Conservation (phyloP, 1,140 invertebrate species). For the Dermatophagoides farinae region DNA sequence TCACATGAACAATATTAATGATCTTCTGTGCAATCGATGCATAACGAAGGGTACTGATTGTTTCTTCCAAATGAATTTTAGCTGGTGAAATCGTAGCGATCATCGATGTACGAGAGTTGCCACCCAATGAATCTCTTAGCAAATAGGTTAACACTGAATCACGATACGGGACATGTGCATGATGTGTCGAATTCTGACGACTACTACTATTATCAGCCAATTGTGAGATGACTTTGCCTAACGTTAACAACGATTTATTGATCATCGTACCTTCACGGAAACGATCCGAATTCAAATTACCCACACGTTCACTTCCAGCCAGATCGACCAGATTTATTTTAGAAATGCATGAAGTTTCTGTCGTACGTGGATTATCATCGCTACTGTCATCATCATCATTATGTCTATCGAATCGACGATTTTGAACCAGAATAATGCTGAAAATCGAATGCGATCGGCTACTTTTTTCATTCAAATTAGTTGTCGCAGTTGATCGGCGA, state of each 20-base stretch:
- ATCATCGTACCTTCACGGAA: slow-evolving; percentile 89
- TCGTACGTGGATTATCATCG: neutral
- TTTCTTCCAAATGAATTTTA: slow-evolving; percentile 96
- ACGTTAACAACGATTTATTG: slow-evolving; percentile 88
- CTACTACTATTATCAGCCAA: slow-evolving; percentile 64
- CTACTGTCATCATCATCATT: neutral
- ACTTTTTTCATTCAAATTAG: slow-evolving; percentile 97
- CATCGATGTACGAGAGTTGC: slow-evolving; percentile 97
- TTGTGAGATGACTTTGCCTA: slow-evolving; percentile 93
- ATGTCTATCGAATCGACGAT: neutral
- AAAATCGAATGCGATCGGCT: slow-evolving; percentile 95
- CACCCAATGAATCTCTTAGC: slow-evolving; percentile 88
- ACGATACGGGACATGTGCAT: slow-evolving; percentile 80
- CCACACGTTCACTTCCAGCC: slow-evolving; percentile 71
- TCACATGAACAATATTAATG: slow-evolving; percentile 93
- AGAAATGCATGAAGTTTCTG: neutral
- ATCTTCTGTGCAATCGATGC: slow-evolving; percentile 76
- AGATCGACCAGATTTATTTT: slow-evolving; percentile 87
- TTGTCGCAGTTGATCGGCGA: slow-evolving; percentile 73
- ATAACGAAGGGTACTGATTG: slow-evolving; percentile 81
- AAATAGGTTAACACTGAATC: slow-evolving; percentile 98
- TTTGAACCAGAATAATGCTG: slow-evolving; percentile 66
- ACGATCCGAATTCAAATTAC: slow-evolving; percentile 60
- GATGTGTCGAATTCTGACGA: slow-evolving; percentile 18
- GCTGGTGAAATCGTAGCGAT: slow-evolving; percentile 91